Evolutionary conservation across 2,888 invertebrate genomes (phyloP), one percentile per base, ranked within the genome.

Genomic region (Acanthococcus lagerstroemiae): DNA sequence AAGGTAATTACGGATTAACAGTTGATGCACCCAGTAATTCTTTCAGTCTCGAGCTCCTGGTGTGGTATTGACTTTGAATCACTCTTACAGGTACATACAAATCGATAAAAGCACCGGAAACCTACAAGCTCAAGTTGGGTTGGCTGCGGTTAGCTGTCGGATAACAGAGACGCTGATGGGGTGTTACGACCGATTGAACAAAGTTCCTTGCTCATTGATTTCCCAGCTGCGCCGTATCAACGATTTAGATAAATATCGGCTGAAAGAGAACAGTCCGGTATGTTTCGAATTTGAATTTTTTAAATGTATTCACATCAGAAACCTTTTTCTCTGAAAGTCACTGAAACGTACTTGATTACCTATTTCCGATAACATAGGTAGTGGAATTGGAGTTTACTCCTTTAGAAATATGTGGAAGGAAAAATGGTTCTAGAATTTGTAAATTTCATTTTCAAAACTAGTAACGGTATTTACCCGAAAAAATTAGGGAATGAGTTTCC

Each of bases 131-230:
- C 88, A 90, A 76, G 83, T 90, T 4, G 86, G 87, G 70, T 86
- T 90, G 76, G 94, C 94, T 0, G 91, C 92, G 4, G 84, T 88
- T 72, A 93, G 90, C 72, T 91, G 91, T 74, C 85, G 85, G 74
- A 84, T 93, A 67, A 90, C 93, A 44, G 89, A 90, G 75, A 84
- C 87, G 57, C 78, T 95, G 72, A 85, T 95, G 77, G 83, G 84
- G 66, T 85, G 86, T 75, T 83, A 86, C 71, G 84, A 88, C 67
- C 82, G 83, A 69, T 79, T 95, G 68, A 94, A 92, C 86, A 80
- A 83, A 69, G 87, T 93, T 70, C 89, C 92, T 56, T 81, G 81
- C 68, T 83, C 85, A 60, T 79, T 91, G 45, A 77, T 88, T 73
- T 75, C 79, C 68, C 85, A 87, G 78, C 77, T 88, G 72, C 77